A percentile compares a stretch with the other conserved stretches of the same genome.
Conservation (phyloP, 2,888 invertebrate species). For the Sicus ferrugineus region DNA sequence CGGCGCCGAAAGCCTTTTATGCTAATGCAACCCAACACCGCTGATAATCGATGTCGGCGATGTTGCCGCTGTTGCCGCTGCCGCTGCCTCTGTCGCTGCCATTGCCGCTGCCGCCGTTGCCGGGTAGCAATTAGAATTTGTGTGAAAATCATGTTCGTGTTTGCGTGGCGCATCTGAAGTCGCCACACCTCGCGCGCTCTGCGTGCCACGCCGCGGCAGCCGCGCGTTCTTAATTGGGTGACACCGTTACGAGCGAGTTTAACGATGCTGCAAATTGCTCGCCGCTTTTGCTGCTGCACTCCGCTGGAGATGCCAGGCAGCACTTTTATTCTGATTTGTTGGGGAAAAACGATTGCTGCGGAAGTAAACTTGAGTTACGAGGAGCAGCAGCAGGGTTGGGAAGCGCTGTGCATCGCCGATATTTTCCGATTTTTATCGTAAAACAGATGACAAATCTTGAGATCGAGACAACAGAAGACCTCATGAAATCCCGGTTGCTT, state of each 20-base stretch:
- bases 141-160: conserved; percentile 17
- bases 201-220: neutral
- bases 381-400: no score
- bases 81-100: neutral
- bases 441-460: no score
- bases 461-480: no score
- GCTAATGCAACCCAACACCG: conserved; percentile 2
- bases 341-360: no score
- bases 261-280: neutral
- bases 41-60: no score
- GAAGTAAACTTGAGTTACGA: no score
- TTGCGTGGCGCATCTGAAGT: conserved; percentile 6
- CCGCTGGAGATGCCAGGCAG: neutral
- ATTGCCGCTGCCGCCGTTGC: neutral
- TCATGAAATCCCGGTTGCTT: no score
- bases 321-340: neutral
- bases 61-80: neutral
- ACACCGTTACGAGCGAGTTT: conserved; percentile 16
- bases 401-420: no score
- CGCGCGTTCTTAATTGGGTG: conserved; percentile 8
- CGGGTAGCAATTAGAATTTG: conserved; percentile 20
- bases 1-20: conserved; percentile 14
- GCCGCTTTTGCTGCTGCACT: no score
- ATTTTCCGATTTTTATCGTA: no score
- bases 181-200: conserved; percentile 10